Evolutionary conservation across 2,113 vertebrate species (phyloP).

Genomic region (Hipposideros armiger): DNA sequence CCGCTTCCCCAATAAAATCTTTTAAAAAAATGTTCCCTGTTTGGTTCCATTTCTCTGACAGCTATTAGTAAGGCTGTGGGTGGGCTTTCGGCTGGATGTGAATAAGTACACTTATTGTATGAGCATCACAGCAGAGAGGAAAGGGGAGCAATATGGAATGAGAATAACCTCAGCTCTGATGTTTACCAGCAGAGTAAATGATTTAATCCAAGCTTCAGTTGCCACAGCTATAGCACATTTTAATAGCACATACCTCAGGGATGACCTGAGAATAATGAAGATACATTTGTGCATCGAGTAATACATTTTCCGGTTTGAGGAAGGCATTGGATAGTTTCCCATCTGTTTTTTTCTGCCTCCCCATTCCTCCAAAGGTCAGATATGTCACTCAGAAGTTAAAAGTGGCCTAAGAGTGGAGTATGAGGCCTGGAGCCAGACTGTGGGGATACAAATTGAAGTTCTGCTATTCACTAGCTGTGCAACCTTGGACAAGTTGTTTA

Average conservation of each 20-base stretch:
- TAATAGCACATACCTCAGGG: neutral
- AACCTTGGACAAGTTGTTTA: neutral
- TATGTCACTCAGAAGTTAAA: neutral
- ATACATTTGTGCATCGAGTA: neutral
- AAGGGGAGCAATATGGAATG: neutral
- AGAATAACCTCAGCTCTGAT: neutral
- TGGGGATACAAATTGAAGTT: neutral
- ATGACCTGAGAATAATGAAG: neutral
- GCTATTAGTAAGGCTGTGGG: neutral
- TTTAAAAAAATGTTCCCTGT: neutral
- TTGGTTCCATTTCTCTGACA: constrained; percentile 3
- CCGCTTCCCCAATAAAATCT: no score
- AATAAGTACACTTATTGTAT: neutral
- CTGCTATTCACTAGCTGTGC: neutral
- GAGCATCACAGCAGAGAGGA: neutral
- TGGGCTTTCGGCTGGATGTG: neutral
- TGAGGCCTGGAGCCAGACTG: neutral
- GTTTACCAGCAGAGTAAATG: neutral
- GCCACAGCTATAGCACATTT: neutral
- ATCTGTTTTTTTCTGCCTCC: neutral
- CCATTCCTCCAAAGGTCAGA: neutral
- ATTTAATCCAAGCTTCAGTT: neutral
- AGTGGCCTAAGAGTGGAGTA: neutral
- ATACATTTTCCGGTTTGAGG: neutral
- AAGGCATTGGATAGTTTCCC: neutral